Base-by-base conservation (phyloP, 1,140 invertebrate genomes). In the Zaprionus camerounensis region DNA sequence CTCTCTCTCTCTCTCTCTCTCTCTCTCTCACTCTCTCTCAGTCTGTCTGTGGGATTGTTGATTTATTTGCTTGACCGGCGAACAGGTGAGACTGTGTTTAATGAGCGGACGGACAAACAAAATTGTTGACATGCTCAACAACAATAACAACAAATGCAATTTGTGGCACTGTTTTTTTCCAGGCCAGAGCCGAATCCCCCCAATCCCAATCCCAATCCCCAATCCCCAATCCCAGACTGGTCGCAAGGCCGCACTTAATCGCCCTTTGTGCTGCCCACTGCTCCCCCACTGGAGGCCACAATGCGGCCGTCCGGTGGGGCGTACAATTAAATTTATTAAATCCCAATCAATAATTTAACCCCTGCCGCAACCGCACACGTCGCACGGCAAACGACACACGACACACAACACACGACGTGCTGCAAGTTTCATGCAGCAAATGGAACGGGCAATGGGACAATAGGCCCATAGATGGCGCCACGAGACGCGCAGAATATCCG, bases 281-380 rank as follows among this genome's bases (percentile, higher is more conserved):
- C 13, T 41, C 20, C 53, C 26, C 53, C 41, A 17, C 41, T 57
- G 63, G 22, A 65, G 17, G 73, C 55, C 62, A 51, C 69, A 65
- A 17, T 34, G 56, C 31, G 65, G 56, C 61, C 56, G 38, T 22
- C 68, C 64, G 67, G 44, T 62, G 66, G 59, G 56, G 34, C 36
- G 49, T 36, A 66, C 82, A 86, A 86, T 86, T 81, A 85, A 81
- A 86, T 85, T 76, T 86, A 86, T 85, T 85, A 77, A 86, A 76
- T 55, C 68, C 59, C 67, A 68, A 86, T 85, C 79, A 85, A 86
- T 86, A 86, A 85, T 86, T 85, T 70, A 85, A 44, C 28, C 49
- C 56, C 49, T 34, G 38, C 57, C 46, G 70, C 11, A 76, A 62
- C 67, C 70, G n/a, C 41, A 46, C 41, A 59, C 70, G 62, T 34